Evolutionary conservation across 2,113 vertebrate genomes (phyloP), one percentile per base, ranked within the genome.

Genomic region (Indri indri): DNA sequence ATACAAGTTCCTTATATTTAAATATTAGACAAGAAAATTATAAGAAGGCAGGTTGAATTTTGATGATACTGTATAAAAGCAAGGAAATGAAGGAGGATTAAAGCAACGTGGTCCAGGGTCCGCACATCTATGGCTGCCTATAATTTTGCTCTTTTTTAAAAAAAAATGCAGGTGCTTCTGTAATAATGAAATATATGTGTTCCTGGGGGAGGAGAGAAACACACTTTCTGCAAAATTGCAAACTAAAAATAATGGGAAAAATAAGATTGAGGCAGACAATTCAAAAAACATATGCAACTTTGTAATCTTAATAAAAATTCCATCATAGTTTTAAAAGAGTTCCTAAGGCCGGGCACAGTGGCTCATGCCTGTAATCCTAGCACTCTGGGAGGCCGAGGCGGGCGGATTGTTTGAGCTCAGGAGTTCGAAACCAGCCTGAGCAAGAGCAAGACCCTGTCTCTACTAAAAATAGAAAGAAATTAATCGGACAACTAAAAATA

Each of bases 231-330:
- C 80, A 95, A 95, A 97, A 94, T 40, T 65, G 77, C 71, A 95
- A 95, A 79, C 73, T 90, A 74, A 91, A 97, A 95, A 96, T 94
- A 97, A 92, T 30, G 68, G 82, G 74, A 1, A 80, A 87, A 87
- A 87, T 6, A 71, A 18, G 32, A 79, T 13, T 45, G 61, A 83
- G n/a, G 54, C 22, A 77, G 52, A 54, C 52, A 84, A 86, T 54
- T 77, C 14, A 86, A 92, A 86, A 92, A 92, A 65, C 57, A 77
- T 6, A 86, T 18, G 27, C n/a, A 80, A 27, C 70, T 92, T 70
- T 95, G 61, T 57, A n/a, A n/a, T n/a, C n/a, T n/a, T n/a, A n/a
- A n/a, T n/a, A n/a, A n/a, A n/a, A n/a, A n/a, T n/a, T n/a, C n/a
- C n/a, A n/a, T n/a, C n/a, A n/a, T n/a, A n/a, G n/a, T n/a, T n/a